Base-by-base conservation (phyloP, 1,140 invertebrate genomes). In the Drosophila burlai region DNA sequence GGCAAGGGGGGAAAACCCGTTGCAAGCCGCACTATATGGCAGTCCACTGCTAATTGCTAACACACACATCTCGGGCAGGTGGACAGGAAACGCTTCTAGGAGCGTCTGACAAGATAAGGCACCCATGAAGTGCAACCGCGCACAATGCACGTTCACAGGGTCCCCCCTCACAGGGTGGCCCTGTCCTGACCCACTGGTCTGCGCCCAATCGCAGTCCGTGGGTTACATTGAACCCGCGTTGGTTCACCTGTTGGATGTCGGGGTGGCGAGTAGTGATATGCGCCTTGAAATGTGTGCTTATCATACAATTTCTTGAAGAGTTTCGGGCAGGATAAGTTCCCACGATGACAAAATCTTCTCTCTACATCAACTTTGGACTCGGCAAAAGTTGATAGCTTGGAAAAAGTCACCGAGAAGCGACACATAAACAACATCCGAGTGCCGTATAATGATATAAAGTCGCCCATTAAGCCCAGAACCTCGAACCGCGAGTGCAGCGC, bases 11-110 rank as follows among this genome's bases (percentile, higher is more conserved):
- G 11, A 3, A 49, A 75, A 75, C 50, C 72, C 45, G 21, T 81
- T 81, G 61, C 78, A 45, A 69, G 49, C 69, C 29, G 11, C 29
- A 24, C 63, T 67, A 64, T 69, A 69, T 76, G 68, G 63, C 82
- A 62, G 72, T 42, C 36, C n/a, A 66, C 63, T 79, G 79, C 75
- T 85, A 85, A 85, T 82, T 82, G 74, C 61, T 57, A 42, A 62
- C 15, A 59, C 54, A 63, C 10, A 36, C 34, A 58, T 57, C 40
- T n/a, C 11, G 45, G 52, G 34, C 69, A 49, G 47, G 47, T 29
- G 72, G 61, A 42, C 55, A 76, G 62, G 73, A 65, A 76, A 40
- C 34, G 24, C 42, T 50, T 40, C 55, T 46, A 29, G 47, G 65
- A 59, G 59, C 43, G 47, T 54, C 73, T 66, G 82, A 64, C 68